Evolutionary conservation across 2,888 invertebrate species (phyloP), one percentile per base, ranked within the genome.

Genomic region (Enoplolaimus lenunculus): DNA sequence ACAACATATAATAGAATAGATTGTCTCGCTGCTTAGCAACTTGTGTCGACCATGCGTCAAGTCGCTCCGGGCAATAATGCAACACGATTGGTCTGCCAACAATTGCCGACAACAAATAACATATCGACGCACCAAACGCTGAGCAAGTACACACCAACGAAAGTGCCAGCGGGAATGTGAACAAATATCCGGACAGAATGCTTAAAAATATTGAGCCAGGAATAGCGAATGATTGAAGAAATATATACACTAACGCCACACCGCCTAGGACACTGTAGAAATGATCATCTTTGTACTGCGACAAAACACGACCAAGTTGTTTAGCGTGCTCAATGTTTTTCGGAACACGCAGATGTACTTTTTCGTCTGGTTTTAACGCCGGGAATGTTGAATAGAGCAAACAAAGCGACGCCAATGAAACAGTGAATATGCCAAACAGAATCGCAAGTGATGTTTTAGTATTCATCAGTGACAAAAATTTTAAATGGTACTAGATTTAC

Each of bases 211-310:
- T 88, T 26, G 97, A 97, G 74, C 98, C 98, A 73, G 98, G 98
- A 84, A 98, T 98, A 78, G 97, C 97, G 85, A 98, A 98, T 73
- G 97, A 93, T 87, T 98, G 98, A 80, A 98, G 86, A 83, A 97
- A 97, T 82, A 98, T 89, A 82, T 97, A 98, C 21, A 90, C 88
- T 75, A 90, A 84, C 77, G 91, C 89, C 74, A 94, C 89, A 77
- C 91, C 94, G 75, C 87, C 85, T 81, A 97, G 85, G 71, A 98
- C 97, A 86, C 92, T 89, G 80, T 87, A 86, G 82, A 89, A 94
- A 84, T 95, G 91, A 80, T 88, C 88, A 75, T 92, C 91, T 83
- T 92, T 95, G 82, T 98, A 98, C 75, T 87, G 86, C 80, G 90
- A 90, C 76, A 98, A 84, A 64, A 98, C 88, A 80, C 87, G 86